Conservation (phyloP, 1,140 invertebrate species). For the Mamestra configurata region DNA sequence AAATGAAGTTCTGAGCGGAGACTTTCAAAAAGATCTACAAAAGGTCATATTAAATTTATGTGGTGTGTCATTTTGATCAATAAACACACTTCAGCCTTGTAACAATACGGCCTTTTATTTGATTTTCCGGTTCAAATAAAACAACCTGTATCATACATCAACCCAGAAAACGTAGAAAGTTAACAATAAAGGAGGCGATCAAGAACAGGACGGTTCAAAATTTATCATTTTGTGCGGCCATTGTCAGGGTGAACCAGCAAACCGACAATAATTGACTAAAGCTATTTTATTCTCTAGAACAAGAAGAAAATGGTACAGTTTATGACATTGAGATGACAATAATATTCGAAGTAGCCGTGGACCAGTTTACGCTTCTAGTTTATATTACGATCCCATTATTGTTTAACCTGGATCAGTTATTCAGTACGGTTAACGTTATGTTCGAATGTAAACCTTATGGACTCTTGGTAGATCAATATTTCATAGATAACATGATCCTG, state of each 20-base stretch:
- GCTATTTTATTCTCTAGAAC: neutral
- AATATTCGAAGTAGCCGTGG: neutral
- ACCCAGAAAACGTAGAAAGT: slow-evolving; percentile 17
- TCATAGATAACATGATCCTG: too few relatives aligned
- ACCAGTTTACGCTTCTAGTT: neutral
- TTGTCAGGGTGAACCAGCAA: slow-evolving; percentile 1
- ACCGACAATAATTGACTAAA: neutral
- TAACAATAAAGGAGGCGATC: slow-evolving; percentile 1
- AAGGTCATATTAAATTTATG: too few relatives aligned
- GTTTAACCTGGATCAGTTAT: neutral
- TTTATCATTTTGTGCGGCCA: neutral
- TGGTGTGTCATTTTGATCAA: too few relatives aligned
- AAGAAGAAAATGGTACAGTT: slow-evolving; percentile 1
- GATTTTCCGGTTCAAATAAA: too few relatives aligned
- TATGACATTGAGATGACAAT: slow-evolving; percentile 9
- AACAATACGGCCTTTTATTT: too few relatives aligned
- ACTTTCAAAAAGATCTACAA: too few relatives aligned
- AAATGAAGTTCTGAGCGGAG: too few relatives aligned
- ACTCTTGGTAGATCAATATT: too few relatives aligned
- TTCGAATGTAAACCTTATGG: too few relatives aligned
- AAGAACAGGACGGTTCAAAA: slow-evolving; percentile 2
- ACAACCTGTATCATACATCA: neutral
- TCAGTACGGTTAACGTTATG: too few relatives aligned
- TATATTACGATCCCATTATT: neutral
- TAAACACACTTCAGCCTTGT: too few relatives aligned